Evolutionary conservation across 2,888 invertebrate species (phyloP).

Genomic region (Epicampocera succincta): DNA sequence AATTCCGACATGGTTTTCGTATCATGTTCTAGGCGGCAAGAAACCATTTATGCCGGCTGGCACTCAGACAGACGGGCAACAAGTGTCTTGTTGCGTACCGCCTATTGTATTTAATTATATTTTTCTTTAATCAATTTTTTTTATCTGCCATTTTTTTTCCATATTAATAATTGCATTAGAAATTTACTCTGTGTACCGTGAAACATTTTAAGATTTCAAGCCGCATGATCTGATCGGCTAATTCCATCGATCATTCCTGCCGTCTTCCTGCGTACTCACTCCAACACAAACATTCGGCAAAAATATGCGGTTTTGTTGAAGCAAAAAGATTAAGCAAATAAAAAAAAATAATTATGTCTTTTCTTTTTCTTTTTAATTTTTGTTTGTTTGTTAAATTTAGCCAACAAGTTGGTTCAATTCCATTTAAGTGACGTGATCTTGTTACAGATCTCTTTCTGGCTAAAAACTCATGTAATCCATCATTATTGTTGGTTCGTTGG

Average conservation of each 20-base stretch:
- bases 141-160: constrained; percentile 3
- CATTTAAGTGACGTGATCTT: constrained; percentile 69
- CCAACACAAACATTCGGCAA: constrained; percentile 18
- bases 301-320: neutral
- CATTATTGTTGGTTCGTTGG: constrained; percentile 46
- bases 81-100: constrained; percentile 38
- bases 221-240: constrained; percentile 48
- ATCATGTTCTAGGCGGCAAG: constrained; percentile 21
- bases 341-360: no score
- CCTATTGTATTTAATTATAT: constrained; percentile 55
- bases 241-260: constrained; percentile 37
- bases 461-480: constrained; percentile 69
- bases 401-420: constrained; percentile 58
- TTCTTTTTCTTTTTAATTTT: no score
- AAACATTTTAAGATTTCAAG: constrained; percentile 64
- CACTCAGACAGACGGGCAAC: neutral
- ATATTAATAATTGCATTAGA: constrained; percentile 65
- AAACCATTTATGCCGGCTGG: constrained; percentile 12
- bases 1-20: constrained; percentile 15
- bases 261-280: constrained; percentile 1
- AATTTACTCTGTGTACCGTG: constrained; percentile 61
- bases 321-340: constrained; percentile 24
- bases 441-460: constrained; percentile 65
- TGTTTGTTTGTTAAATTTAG: constrained; percentile 1
- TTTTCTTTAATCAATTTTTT: constrained; percentile 39